Conservation (phyloP, 2,888 invertebrate species). For the Ceriagrion tenellum region DNA sequence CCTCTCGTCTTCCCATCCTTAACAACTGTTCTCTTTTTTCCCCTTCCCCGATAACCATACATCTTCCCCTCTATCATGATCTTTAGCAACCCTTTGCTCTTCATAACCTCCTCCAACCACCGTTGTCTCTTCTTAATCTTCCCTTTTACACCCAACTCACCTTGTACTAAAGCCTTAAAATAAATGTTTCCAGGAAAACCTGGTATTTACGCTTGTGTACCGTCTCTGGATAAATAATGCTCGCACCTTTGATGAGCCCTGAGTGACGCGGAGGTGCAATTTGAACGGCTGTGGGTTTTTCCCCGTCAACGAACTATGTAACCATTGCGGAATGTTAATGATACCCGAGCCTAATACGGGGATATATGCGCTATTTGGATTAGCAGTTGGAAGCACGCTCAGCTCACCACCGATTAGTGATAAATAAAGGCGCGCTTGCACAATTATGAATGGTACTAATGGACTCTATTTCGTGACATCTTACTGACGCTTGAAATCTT, state of each 20-base stretch:
- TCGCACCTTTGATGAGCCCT: neutral
- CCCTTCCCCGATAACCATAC: too few species aligned
- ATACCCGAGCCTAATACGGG: neutral
- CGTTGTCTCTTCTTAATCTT: too few species aligned
- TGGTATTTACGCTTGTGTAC: neutral
- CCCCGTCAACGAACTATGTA: neutral
- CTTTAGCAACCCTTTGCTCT: too few species aligned
- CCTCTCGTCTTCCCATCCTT: too few species aligned
- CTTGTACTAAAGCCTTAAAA: too few species aligned
- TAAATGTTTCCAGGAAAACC: too few species aligned
- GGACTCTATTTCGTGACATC: neutral
- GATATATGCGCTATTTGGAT: neutral
- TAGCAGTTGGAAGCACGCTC: neutral
- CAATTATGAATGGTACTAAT: conserved; percentile 15
- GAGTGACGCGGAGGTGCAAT: neutral
- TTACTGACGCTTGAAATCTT: neutral
- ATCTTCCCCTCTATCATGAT: too few species aligned
- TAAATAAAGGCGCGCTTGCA: neutral
- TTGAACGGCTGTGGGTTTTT: neutral
- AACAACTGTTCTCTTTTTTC: too few species aligned
- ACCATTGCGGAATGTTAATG: conserved; percentile 5
- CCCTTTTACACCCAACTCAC: too few species aligned
- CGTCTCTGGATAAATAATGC: neutral
- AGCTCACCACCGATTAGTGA: neutral
- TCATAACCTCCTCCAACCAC: too few species aligned